phyloP scores from a whole-genome alignment of 2,113 vertebrate genomes.

The Strigops habroptila region DNA sequence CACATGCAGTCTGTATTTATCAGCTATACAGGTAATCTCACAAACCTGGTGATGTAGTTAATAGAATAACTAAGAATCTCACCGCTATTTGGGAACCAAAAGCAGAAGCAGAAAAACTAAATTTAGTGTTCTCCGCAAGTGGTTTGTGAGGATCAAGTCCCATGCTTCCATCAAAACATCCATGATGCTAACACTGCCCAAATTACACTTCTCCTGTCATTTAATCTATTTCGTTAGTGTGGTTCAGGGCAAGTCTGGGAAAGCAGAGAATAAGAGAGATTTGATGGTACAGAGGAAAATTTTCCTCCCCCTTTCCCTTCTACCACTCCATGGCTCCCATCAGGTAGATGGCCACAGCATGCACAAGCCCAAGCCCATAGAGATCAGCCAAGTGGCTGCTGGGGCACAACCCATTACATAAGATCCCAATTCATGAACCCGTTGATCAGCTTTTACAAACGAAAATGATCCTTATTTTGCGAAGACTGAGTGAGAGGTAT shows the following conservation, averaged over 20 bases:
- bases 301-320: not conserved
- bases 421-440: not conserved
- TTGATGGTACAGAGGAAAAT: not conserved
- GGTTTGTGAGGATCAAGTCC: not conserved
- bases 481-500: rapidly evolving
- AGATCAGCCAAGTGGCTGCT: not conserved
- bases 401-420: not conserved
- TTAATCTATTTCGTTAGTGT: not conserved
- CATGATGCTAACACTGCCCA: not conserved
- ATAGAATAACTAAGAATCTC: not conserved
- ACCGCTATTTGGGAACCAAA: not conserved
- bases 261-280: not conserved
- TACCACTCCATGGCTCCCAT: rapidly evolving
- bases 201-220: not conserved
- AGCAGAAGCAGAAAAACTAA: not conserved
- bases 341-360: not conserved
- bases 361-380: not conserved
- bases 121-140: not conserved
- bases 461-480: not conserved
- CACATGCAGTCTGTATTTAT: not conserved
- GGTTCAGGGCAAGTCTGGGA: not conserved
- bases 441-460: not conserved
- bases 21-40: not conserved
- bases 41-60: not conserved
- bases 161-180: not conserved